Conservation (phyloP, 2,888 invertebrate species). For the Drosophila differens region DNA sequence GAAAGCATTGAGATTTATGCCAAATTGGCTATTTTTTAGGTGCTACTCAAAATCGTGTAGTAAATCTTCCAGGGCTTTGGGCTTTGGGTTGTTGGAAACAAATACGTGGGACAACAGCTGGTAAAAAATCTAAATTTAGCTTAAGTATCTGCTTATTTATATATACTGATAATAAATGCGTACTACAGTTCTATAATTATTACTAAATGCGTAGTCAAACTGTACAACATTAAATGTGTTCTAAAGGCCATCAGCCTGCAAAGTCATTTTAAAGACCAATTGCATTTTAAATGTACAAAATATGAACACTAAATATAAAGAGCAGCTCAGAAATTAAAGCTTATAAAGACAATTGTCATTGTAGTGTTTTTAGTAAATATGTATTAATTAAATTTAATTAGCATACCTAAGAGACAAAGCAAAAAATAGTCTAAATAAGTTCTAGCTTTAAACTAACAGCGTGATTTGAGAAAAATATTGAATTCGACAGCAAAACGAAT, state of each 20-base stretch:
- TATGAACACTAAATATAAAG: too few relatives aligned
- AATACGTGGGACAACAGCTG: neutral
- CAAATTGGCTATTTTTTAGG: slow-evolving; percentile 2
- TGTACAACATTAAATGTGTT: neutral
- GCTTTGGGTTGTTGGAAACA: neutral
- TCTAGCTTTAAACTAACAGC: neutral
- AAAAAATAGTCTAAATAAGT: neutral
- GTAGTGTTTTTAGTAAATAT: neutral
- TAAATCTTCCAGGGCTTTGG: neutral
- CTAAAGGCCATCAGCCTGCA: neutral
- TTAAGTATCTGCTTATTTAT: neutral
- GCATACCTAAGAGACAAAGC: neutral
- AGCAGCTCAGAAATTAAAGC: neutral
- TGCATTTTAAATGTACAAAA: neutral
- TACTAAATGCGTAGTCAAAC: neutral
- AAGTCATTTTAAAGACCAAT: neutral
- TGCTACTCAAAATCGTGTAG: neutral
- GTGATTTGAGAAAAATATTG: neutral
- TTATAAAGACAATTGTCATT: neutral
- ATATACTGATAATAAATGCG: too few relatives aligned
- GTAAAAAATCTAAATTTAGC: neutral
- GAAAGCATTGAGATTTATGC: slow-evolving; percentile 3
- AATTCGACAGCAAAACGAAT: neutral
- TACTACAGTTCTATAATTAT: neutral
- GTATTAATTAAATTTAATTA: neutral